Percentiles rank a stretch among this genome's conserved stretches.
These are phyloP conservation scores for Nycticryphes semicollaris DNA, from an alignment of 2,113 vertebrate genomes.

Conservation along the genomic window DNA sequence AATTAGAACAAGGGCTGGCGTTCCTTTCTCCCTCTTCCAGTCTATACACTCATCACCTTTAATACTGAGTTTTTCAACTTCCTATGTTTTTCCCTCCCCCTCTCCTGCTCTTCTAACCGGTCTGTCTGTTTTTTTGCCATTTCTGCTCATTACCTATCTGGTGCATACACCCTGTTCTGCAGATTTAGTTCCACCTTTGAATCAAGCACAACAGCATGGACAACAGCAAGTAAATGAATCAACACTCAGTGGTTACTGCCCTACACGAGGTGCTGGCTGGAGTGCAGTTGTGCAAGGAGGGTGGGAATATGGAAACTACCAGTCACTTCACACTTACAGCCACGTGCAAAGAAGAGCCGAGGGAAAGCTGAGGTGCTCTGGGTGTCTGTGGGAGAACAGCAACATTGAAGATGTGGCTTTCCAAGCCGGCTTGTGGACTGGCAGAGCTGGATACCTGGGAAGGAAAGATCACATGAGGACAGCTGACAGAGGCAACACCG, in stretches of 20 bases:
- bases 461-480: neutral
- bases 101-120: neutral
- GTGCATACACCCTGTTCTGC: too few species aligned
- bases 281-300: too few species aligned
- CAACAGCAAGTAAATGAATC: neutral
- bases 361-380: constrained; percentile 78
- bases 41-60: neutral
- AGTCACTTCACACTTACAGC: constrained; percentile 76
- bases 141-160: neutral
- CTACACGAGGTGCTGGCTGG: neutral
- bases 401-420: constrained; percentile 85
- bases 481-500: neutral
- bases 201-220: neutral
- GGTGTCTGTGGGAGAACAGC: constrained; percentile 85
- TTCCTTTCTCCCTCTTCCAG: neutral
- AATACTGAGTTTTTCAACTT: neutral
- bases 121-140: neutral
- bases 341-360: constrained; percentile 86
- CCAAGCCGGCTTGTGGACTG: constrained; percentile 55
- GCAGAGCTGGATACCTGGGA: constrained; percentile 83
- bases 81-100: neutral
- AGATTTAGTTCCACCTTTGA: neutral
- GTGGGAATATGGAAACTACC: neutral
- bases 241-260: neutral
- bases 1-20: too few species aligned